Evolutionary conservation across 1,140 invertebrate species (phyloP).

Genomic region (Aphidius ervi): DNA sequence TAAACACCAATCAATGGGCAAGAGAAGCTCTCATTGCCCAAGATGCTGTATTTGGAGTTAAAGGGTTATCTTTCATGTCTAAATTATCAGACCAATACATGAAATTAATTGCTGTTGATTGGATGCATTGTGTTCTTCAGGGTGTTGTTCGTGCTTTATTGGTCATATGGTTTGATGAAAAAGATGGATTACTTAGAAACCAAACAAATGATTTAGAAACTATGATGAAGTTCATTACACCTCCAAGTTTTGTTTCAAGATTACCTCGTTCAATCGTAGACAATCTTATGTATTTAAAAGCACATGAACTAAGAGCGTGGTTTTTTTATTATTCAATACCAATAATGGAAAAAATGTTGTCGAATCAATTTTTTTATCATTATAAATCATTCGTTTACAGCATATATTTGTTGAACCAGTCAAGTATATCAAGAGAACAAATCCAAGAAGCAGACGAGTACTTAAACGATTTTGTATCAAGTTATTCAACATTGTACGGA

Average conservation of each 20-base stretch:
- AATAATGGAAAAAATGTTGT: neutral
- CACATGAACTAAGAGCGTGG: neutral
- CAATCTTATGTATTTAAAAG: slow-evolving; percentile 4
- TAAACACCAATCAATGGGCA: neutral
- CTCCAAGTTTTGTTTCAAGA: slow-evolving; percentile 3
- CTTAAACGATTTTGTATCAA: too few relatives aligned
- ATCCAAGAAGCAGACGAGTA: too few relatives aligned
- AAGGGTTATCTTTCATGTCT: slow-evolving; percentile 6
- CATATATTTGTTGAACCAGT: too few relatives aligned
- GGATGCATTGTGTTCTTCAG: slow-evolving; percentile 15
- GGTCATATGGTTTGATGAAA: slow-evolving; percentile 4
- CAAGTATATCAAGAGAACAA: too few relatives aligned
- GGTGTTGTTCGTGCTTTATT: slow-evolving; percentile 10
- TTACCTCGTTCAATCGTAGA: slow-evolving; percentile 4
- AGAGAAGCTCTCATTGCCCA: neutral
- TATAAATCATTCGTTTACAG: too few relatives aligned
- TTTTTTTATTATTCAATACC: slow-evolving; percentile 8
- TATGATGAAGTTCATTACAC: too few relatives aligned
- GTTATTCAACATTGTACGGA: too few relatives aligned
- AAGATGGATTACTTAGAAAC: neutral
- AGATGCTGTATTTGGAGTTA: slow-evolving; percentile 14
- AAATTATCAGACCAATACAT: slow-evolving; percentile 6
- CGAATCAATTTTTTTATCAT: neutral
- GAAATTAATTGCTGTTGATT: slow-evolving; percentile 10
- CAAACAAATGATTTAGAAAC: neutral